phyloP scores from a whole-genome alignment of 1,140 invertebrate genomes.

The Wiebesia pumilae region DNA sequence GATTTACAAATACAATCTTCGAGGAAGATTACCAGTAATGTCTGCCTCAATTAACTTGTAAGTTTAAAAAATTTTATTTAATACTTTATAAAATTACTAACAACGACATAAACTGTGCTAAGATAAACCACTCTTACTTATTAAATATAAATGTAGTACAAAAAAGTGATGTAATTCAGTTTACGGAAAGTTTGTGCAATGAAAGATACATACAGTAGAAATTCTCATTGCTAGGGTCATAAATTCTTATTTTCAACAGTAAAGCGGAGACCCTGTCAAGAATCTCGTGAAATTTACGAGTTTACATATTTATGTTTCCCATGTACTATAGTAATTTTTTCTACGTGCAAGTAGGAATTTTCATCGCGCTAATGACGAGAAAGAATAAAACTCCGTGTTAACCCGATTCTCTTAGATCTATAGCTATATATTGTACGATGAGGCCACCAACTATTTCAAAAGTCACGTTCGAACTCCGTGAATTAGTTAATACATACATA shows the following conservation, averaged over 20 bases:
- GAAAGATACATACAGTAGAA: conserved; percentile 10
- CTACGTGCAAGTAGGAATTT: conserved; percentile 10
- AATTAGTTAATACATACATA: conserved; percentile 2
- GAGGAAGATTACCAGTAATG: neutral
- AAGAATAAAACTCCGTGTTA: neutral
- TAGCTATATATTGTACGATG: neutral
- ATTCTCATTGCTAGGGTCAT: conserved; percentile 20
- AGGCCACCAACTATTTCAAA: neutral
- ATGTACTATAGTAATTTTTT: conserved; percentile 7
- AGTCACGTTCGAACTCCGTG: conserved; percentile 4
- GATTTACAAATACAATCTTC: neutral
- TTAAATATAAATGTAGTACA: neutral
- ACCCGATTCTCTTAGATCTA: conserved; percentile 1
- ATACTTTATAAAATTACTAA: neutral
- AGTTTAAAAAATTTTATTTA: neutral
- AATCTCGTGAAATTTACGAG: conserved; percentile 24
- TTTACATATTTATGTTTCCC: conserved; percentile 29
- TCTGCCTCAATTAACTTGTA: neutral
- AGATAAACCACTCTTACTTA: neutral
- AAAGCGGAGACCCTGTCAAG: conserved; percentile 22
- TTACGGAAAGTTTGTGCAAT: conserved; percentile 12
- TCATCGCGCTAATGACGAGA: conserved; percentile 13
- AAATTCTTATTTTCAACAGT: conserved; percentile 23
- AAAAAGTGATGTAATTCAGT: conserved; percentile 14
- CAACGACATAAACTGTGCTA: neutral